A percentile compares a stretch with the other conserved stretches of the same genome.
Conservation (phyloP, 2,888 invertebrate species). For the Drosophila meridionalis region DNA sequence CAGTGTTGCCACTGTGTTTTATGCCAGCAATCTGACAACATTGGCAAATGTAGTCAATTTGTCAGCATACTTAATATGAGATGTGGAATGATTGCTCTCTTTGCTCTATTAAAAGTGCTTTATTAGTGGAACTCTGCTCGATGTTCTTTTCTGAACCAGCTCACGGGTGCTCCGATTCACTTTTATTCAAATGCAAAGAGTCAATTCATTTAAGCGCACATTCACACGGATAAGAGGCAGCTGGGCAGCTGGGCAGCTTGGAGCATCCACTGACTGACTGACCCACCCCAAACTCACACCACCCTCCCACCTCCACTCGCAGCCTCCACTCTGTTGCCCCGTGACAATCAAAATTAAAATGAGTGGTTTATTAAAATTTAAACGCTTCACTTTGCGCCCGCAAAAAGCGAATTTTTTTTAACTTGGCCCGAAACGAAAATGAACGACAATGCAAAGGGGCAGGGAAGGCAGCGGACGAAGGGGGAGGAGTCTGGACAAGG, state of each 20-base stretch:
- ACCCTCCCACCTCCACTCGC: neutral
- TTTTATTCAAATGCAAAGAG: slow-evolving; percentile 2
- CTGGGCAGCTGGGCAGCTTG: neutral
- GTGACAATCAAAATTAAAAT: slow-evolving; percentile 82
- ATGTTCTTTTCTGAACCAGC: neutral
- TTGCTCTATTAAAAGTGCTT: neutral
- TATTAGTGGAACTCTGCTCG: neutral
- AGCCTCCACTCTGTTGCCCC: neutral
- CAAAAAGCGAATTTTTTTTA: slow-evolving; percentile 59
- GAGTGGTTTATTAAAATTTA: slow-evolving; percentile 84
- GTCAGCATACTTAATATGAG: neutral
- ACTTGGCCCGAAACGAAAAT: slow-evolving; percentile 45
- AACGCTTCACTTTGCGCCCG: slow-evolving; percentile 73
- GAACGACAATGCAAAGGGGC: slow-evolving; percentile 36
- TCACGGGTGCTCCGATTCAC: slow-evolving; percentile 10
- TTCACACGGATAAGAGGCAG: slow-evolving; percentile 14
- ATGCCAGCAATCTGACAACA: neutral
- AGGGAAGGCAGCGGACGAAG: no score
- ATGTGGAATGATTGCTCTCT: neutral
- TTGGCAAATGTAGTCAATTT: neutral
- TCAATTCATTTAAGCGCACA: slow-evolving; percentile 16
- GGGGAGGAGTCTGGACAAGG: slow-evolving; percentile 13
- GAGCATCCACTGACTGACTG: slow-evolving; percentile 7
- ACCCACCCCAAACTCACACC: neutral
- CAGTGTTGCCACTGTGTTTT: neutral